Evolutionary conservation across 2,888 invertebrate genomes (phyloP).

Genomic region (Ecdyonurus torrentis): DNA sequence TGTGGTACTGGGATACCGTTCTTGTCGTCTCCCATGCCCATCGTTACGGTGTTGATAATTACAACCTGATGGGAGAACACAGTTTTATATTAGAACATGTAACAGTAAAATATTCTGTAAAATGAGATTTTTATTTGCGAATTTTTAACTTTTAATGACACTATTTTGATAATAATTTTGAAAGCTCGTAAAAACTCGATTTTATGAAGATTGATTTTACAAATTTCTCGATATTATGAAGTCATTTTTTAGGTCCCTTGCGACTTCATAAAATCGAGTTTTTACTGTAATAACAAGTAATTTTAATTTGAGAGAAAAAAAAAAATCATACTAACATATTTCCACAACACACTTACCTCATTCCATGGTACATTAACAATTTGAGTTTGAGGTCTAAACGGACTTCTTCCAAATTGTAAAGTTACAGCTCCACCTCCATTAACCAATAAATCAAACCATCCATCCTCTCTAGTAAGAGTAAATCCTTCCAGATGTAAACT

Average conservation of each 20-base stretch:
- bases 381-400: slow-evolving; percentile 72
- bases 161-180: no score
- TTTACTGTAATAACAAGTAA: slow-evolving; percentile 2
- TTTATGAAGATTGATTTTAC: no score
- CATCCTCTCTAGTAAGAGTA: slow-evolving; percentile 79
- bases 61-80: slow-evolving; percentile 48
- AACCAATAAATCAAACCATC: slow-evolving; percentile 95
- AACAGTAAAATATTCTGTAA: no score
- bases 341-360: slow-evolving; percentile 38
- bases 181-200: no score
- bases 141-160: no score
- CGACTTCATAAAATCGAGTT: no score
- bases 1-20: slow-evolving; percentile 42
- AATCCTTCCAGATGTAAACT: slow-evolving; percentile 91
- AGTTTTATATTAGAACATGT: slow-evolving; percentile 7
- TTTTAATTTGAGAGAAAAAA: not conserved
- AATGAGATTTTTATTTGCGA: no score
- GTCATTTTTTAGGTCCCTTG: no score
- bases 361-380: slow-evolving; percentile 95
- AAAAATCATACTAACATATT: not conserved
- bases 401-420: slow-evolving; percentile 81
- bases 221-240: no score
- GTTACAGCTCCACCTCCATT: slow-evolving; percentile 98
- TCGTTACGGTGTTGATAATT: slow-evolving; percentile 72
- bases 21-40: slow-evolving; percentile 70